Base-by-base conservation (phyloP, 2,888 invertebrate species). In the Pammene aurita region DNA sequence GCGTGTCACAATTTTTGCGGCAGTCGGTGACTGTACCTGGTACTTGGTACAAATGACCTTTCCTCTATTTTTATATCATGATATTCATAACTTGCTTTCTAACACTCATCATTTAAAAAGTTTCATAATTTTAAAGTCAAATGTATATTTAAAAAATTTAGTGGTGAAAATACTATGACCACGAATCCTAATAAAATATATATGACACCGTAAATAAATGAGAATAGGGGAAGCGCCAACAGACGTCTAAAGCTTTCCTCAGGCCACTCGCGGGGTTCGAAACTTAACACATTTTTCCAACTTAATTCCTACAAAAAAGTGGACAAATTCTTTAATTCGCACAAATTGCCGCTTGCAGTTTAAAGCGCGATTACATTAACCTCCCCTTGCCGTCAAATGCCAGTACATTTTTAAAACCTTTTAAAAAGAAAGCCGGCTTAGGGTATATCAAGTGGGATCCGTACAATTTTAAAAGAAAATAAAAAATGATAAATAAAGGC, bases 361-460 rank as follows among this genome's bases (percentile, higher is more conserved):
- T 82, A 80, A 81, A 78, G 76, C 73, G 60, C 77, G 81, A 86
- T 87, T 84, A 77, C 80, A 83, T 86, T 87, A 87, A 78, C 84
- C 79, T 81, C 84, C 86, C 85, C 84, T 77, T 70, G 61, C 73
- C 73, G 76, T 71, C 63, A 68, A 71, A 73, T 72, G 72, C 75
- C 73, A 78, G 78, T 76, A 79, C 84, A 87, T 85, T 86, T 86
- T 86, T 87, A 85, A 80, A 64, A 61, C 65, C 46, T 54, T 66
- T 61, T 70, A 62, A 57, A 65, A 61, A 48, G 55, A 55, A 46
- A 18, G 0, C 7, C 16, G 44, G 38, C 13, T 38, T 55, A 54
- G 44, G 34, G 18, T 9, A 42, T 50, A n/a, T 9, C 34, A 35
- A 14, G n/a, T 61, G 42, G 66, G 55, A n/a, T 41, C 67, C 44